Percentiles rank a stretch among this genome's conserved stretches.
Conservation (phyloP, 2,888 invertebrate species). For the Alentia gelatinosa region DNA sequence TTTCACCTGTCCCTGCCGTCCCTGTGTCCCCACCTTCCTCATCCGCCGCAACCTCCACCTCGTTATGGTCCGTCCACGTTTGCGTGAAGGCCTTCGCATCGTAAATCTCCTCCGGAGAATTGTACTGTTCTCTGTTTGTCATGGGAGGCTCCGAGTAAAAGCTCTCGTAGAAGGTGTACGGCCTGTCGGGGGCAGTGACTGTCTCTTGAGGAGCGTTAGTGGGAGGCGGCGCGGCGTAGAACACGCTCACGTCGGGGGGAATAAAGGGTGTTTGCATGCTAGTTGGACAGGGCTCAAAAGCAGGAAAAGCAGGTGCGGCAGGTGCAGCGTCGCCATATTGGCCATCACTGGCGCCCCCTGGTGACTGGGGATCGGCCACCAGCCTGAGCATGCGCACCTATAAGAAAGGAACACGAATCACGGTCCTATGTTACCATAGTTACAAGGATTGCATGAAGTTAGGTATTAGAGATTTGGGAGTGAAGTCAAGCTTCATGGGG, state of each 20-base stretch:
- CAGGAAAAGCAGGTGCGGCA: not conserved
- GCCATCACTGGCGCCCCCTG: not conserved
- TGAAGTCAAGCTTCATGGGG: too few species aligned
- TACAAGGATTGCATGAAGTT: too few species aligned
- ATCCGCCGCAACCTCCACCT: not conserved
- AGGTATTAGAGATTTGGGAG: too few species aligned
- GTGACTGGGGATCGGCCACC: not conserved
- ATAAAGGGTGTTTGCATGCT: conserved; percentile 53
- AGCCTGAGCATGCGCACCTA: conserved; percentile 35
- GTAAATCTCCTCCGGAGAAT: conserved; percentile 60
- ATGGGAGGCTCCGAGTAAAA: conserved; percentile 69
- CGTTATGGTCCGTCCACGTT: conserved; percentile 19
- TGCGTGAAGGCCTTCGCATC: conserved; percentile 60
- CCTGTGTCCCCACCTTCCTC: not conserved
- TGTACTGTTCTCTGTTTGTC: conserved; percentile 62
- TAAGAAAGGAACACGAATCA: not conserved
- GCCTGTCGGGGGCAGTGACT: conserved; percentile 7
- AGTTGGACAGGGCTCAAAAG: not conserved
- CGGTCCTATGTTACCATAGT: not conserved
- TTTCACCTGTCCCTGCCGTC: not conserved
- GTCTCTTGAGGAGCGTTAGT: not conserved
- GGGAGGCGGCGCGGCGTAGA: conserved; percentile 15
- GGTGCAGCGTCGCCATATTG: not conserved
- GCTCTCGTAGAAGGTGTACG: conserved; percentile 64
- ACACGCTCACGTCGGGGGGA: conserved; percentile 52